These are phyloP conservation scores for Oscheius sp. DNA, from an alignment of 2,888 invertebrate genomes.

Conservation along the genomic window DNA sequence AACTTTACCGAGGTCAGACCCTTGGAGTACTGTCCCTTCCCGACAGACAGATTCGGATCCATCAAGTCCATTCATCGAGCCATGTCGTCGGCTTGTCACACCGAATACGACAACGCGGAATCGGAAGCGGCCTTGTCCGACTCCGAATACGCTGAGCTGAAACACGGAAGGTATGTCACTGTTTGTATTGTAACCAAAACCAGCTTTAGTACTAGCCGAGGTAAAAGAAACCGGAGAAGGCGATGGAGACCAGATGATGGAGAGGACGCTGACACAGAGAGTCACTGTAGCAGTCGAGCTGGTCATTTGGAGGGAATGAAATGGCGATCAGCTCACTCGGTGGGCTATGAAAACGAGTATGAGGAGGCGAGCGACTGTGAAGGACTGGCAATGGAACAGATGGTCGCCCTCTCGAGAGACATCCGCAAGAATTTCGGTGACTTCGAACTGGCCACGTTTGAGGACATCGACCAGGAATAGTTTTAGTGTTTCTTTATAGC, in stretches of 20 bases:
- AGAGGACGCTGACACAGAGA: slow-evolving; percentile 48
- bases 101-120: slow-evolving; percentile 72
- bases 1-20: slow-evolving; percentile 58
- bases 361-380: slow-evolving; percentile 67
- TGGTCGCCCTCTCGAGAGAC: slow-evolving; percentile 61
- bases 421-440: slow-evolving; percentile 71
- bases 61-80: slow-evolving; percentile 52
- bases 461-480: slow-evolving; percentile 56
- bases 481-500: not conserved
- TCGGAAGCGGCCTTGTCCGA: slow-evolving; percentile 53
- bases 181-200: not conserved
- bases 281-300: slow-evolving; percentile 52
- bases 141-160: slow-evolving; percentile 37
- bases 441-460: slow-evolving; percentile 68
- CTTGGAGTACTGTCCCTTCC: slow-evolving; percentile 57
- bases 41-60: slow-evolving; percentile 48
- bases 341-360: slow-evolving; percentile 73
- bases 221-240: not conserved
- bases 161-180: not conserved
- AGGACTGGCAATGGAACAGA: slow-evolving; percentile 54
- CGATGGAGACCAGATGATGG: slow-evolving; percentile 36
- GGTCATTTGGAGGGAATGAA: slow-evolving; percentile 46
- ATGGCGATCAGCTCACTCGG: slow-evolving; percentile 69
- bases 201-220: not conserved
- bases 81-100: slow-evolving; percentile 68